These are phyloP conservation scores for Erpobdella octoculata DNA, from an alignment of 2,888 invertebrate species.

Conservation along the genomic window DNA sequence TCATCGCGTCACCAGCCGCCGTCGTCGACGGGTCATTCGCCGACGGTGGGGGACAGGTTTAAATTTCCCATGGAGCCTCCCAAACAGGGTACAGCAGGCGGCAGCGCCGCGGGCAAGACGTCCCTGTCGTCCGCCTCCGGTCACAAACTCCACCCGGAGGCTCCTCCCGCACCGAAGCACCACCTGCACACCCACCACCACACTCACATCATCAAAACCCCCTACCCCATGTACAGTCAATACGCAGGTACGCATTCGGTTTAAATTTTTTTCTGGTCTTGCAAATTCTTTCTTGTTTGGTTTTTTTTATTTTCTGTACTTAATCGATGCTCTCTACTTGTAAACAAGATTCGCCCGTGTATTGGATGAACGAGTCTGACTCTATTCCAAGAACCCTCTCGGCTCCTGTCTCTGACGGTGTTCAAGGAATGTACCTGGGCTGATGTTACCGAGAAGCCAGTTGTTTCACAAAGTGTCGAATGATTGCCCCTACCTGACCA, in stretches of 20 bases:
- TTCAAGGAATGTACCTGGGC: no score
- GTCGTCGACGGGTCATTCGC: not conserved
- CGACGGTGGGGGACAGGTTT: not conserved
- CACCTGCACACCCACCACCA: not conserved
- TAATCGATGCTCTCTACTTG: no score
- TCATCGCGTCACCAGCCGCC: not conserved
- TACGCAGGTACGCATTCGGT: no score
- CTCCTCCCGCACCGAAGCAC: not conserved
- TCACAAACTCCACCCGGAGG: not conserved
- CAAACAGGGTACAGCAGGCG: not conserved
- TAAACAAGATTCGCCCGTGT: no score
- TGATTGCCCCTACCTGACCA: no score
- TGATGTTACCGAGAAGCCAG: no score
- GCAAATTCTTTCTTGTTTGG: no score
- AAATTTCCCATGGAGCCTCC: not conserved
- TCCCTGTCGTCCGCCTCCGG: not conserved
- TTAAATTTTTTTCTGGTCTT: not conserved
- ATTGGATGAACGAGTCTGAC: no score
- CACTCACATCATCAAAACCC: constrained; percentile 5
- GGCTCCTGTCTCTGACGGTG: no score
- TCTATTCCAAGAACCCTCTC: no score
- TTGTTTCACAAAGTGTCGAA: no score
- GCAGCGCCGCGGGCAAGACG: not conserved
- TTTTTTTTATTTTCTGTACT: no score
- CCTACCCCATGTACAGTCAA: constrained; percentile 6